These are phyloP conservation scores for Diabrotica balteata DNA, from an alignment of 2,888 invertebrate species.

Conservation along the genomic window DNA sequence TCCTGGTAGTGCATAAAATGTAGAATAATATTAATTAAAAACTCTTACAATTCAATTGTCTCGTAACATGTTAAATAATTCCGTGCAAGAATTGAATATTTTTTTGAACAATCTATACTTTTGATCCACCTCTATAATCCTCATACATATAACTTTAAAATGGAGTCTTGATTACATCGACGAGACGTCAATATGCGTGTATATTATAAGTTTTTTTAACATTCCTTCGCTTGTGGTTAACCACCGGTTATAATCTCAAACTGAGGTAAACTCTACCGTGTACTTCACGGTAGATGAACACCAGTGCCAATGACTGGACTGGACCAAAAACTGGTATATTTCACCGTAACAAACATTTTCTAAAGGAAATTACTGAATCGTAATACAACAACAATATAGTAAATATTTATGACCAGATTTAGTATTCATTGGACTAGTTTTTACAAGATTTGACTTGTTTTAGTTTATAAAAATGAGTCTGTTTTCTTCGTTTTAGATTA, in stretches of 20 bases:
- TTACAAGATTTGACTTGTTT: no score
- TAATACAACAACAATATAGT: not conserved
- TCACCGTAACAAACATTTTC: slow-evolving; percentile 1
- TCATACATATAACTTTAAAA: not conserved
- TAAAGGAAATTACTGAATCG: not conserved
- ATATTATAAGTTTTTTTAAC: slow-evolving; percentile 35
- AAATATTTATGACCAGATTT: no score
- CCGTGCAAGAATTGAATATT: no score
- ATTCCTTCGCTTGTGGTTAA: slow-evolving; percentile 51
- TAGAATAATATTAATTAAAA: no score
- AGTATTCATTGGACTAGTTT: no score
- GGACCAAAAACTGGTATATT: slow-evolving; percentile 25
- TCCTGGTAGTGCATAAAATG: no score
- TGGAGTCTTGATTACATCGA: slow-evolving; percentile 11
- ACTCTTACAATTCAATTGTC: no score
- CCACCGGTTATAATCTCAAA: slow-evolving; percentile 47
- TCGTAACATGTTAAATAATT: no score
- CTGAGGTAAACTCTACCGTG: slow-evolving; percentile 47
- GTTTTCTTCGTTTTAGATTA: no score
- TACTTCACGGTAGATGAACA: slow-evolving; percentile 49
- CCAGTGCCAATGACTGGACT: slow-evolving; percentile 47
- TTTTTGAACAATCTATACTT: no score
- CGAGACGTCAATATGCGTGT: slow-evolving; percentile 25
- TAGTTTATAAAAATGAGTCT: no score
- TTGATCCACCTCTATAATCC: not conserved